Evolutionary conservation across 2,797 vertebrate genomes (phyloP), one percentile per base, ranked within the genome.

Genomic region (Callimico goeldii): DNA sequence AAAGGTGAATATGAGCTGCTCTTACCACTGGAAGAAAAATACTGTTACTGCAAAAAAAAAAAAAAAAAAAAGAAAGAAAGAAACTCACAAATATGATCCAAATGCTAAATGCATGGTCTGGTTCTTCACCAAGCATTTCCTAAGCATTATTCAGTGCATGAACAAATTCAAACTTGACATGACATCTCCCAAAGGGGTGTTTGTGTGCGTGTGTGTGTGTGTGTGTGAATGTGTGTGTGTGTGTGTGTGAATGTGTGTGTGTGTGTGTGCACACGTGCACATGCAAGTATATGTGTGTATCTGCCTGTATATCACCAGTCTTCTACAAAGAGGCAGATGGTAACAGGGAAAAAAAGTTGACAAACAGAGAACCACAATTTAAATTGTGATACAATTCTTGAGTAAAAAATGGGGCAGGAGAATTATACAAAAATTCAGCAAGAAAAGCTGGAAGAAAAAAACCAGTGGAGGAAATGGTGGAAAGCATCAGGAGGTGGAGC

Each of bases 271-370:
- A 22, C 22, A n/a, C 24, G 33, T 81, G 64, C 17, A 36, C 24
- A 11, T 19, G 48, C 43, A 19, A 50, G 15, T 46, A 28, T 57
- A 39, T 81, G 48, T 24, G 46, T 28, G 17, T 33, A 41, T 58
- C 39, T 57, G 24, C 48, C 41, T 36, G 28, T 13, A 8, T 50
- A 70, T 77, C 70, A 73, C n/a, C 61, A 94, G 48, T 79, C 64
- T n/a, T 88, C 88, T 75, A 86, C 39, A 41, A 88, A 92, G 80
- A 93, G 48, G 88, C 94, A 97, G 91, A 96, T 94, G 77, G 89
- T 52, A 73, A 26, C 8, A 46, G 81, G 75, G 1, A 30, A 82
- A 83, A 64, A 43, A 91, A 77, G 55, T 87, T 94, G 94, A 92
- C 91, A 92, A 92, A 93, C 88, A 94, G 70, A 92, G 52, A 91